Evolutionary conservation across 2,888 invertebrate species (phyloP).

Genomic region (Antitype chi): DNA sequence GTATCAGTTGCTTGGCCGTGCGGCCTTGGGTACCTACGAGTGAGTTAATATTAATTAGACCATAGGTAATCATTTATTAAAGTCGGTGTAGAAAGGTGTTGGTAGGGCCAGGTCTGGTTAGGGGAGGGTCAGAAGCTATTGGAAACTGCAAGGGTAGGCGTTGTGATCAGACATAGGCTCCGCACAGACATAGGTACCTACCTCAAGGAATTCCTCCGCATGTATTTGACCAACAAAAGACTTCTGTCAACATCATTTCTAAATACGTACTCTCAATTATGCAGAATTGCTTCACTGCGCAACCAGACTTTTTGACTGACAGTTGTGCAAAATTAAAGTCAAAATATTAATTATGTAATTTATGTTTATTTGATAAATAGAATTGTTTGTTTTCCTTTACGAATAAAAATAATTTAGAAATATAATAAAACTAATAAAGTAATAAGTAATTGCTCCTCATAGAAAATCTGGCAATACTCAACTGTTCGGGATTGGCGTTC

Average conservation of each 20-base stretch:
- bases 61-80: not conserved
- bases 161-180: too few relatives aligned
- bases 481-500: not conserved
- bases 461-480: too few relatives aligned
- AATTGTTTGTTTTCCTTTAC: not conserved
- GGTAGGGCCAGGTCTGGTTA: too few relatives aligned
- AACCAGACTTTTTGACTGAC: too few relatives aligned
- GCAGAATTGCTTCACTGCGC: too few relatives aligned
- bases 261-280: not conserved
- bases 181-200: too few relatives aligned
- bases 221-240: not conserved
- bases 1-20: constrained; percentile 28
- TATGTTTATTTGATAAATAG: too few relatives aligned
- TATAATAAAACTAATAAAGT: not conserved
- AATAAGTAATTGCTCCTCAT: too few relatives aligned
- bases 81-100: not conserved
- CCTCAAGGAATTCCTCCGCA: not conserved
- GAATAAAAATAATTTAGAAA: not conserved
- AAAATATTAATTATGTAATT: too few relatives aligned
- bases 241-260: not conserved
- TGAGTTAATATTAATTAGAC: not conserved
- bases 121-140: not conserved
- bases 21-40: not conserved
- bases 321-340: too few relatives aligned
- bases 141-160: not conserved